A percentile compares a stretch with the other conserved stretches of the same genome.
phyloP scores from a whole-genome alignment of 2,888 invertebrate genomes.

The Callimorpha dominula region DNA sequence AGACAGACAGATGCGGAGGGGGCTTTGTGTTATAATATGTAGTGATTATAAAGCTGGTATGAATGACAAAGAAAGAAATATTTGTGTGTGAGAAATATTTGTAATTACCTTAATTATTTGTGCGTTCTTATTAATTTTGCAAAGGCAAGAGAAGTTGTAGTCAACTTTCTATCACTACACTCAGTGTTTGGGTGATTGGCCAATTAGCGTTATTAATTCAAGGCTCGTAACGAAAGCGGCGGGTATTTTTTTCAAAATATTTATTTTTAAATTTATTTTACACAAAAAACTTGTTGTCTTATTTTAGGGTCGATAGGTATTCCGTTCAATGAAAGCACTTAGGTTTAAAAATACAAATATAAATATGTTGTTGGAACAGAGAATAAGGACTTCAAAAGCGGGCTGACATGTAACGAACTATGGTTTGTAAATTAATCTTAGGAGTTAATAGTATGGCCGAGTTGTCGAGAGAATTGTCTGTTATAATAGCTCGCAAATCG shows the following conservation, averaged over 20 bases:
- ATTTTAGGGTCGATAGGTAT: too few relatives aligned
- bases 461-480: background rate
- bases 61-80: background rate
- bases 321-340: too few relatives aligned
- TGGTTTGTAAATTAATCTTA: background rate
- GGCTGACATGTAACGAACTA: background rate
- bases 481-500: background rate
- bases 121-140: background rate
- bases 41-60: background rate
- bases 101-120: background rate
- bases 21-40: too few relatives aligned
- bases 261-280: background rate
- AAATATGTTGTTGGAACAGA: too few relatives aligned
- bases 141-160: background rate
- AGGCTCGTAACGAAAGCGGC: background rate
- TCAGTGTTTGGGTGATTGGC: background rate
- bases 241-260: background rate
- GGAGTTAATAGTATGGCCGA: background rate
- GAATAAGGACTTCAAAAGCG: background rate
- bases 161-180: background rate
- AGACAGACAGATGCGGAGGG: too few relatives aligned
- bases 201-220: slow-evolving; percentile 1
- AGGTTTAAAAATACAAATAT: too few relatives aligned
- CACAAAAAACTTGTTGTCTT: background rate
- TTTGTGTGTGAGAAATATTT: too few relatives aligned